phyloP scores from a whole-genome alignment of 2,797 vertebrate genomes.

The Discoglossus pictus region DNA sequence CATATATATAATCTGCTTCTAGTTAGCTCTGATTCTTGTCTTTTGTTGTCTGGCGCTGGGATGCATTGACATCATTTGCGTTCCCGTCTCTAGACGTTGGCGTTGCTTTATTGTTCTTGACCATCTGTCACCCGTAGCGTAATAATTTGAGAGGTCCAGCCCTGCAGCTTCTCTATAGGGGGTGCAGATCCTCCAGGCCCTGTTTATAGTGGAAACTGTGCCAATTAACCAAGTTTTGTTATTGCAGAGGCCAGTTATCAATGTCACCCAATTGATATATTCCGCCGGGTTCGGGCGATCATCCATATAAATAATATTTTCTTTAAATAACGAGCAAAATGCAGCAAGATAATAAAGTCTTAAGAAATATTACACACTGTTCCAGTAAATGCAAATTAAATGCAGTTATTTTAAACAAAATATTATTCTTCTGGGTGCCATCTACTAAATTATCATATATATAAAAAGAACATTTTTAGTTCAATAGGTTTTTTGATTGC shows the following conservation, averaged over 20 bases:
- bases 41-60: no score
- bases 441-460: no score
- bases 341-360: background rate
- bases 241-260: constrained; percentile 6
- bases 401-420: no score
- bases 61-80: background rate
- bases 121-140: constrained; percentile 29
- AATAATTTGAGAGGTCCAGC: constrained; percentile 2
- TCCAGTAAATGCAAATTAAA: no score
- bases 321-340: background rate
- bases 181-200: background rate
- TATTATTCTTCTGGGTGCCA: no score
- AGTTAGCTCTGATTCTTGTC: no score
- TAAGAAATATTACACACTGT: no score
- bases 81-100: background rate
- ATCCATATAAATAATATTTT: background rate
- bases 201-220: constrained; percentile 14
- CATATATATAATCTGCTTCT: no score
- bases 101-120: constrained; percentile 6
- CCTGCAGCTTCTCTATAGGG: constrained; percentile 19
- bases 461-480: no score
- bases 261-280: background rate
- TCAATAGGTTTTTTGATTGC: no score
- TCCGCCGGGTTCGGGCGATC: background rate
- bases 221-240: constrained; percentile 21